Conservation (phyloP, 2,888 invertebrate genomes). For the Sepioteuthis lessoniana region DNA sequence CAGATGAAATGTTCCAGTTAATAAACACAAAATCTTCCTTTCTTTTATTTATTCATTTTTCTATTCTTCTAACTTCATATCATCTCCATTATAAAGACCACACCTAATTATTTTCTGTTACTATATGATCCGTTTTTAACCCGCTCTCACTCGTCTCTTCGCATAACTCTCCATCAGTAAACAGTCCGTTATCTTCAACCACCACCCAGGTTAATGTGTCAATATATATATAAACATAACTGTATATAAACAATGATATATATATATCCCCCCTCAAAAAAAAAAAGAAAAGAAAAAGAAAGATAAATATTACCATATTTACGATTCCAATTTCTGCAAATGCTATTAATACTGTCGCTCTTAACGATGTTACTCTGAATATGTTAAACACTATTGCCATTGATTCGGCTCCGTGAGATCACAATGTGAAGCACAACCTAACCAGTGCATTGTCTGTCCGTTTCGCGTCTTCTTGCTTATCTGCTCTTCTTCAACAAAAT, state of each 20-base stretch:
- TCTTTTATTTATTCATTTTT: no score
- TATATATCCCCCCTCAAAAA: no score
- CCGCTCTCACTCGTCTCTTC: no score
- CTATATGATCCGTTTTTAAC: no score
- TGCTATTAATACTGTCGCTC: background rate
- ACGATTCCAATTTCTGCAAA: background rate
- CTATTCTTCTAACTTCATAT: no score
- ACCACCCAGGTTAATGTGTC: background rate
- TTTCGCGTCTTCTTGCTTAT: background rate
- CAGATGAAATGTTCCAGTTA: no score
- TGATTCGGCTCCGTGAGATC: background rate
- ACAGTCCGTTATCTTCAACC: background rate
- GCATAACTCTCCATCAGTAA: background rate
- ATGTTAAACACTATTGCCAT: background rate
- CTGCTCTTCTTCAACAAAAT: conserved; percentile 23
- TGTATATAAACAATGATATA: background rate
- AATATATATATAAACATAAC: background rate
- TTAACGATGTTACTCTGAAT: background rate
- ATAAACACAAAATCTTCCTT: no score
- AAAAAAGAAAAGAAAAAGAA: no score
- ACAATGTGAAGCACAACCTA: background rate
- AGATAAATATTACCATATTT: no score
- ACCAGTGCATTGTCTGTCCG: background rate
- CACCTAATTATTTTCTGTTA: no score
- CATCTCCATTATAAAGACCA: no score